Percentiles rank a stretch among this genome's conserved stretches.
phyloP scores from a whole-genome alignment of 2,113 vertebrate species.

The Anthoscopus minutus region DNA sequence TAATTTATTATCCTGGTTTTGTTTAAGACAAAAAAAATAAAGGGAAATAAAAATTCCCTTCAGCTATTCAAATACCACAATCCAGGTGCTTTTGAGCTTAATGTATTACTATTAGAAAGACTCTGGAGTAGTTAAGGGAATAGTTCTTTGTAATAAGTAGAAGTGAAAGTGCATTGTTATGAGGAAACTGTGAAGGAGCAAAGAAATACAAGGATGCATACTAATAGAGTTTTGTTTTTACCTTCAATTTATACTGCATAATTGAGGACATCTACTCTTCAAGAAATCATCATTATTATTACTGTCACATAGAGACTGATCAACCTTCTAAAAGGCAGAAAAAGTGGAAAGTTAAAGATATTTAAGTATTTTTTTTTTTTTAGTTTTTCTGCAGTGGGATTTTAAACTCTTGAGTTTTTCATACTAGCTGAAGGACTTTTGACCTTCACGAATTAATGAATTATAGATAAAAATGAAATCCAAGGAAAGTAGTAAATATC shows the following conservation, averaged over 20 bases:
- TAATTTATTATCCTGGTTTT: neutral
- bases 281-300: constrained; percentile 13
- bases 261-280: neutral
- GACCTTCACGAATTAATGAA: constrained; percentile 15
- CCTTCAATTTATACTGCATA: constrained; percentile 2
- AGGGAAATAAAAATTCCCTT: constrained; percentile 5
- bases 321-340: neutral
- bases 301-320: neutral
- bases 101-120: neutral
- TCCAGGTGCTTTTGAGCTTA: constrained; percentile 16
- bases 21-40: neutral
- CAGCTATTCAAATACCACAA: neutral
- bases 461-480: constrained; percentile 12
- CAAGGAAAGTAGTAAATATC: neutral
- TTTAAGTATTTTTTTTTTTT: neutral
- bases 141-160: neutral
- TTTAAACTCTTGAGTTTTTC: neutral
- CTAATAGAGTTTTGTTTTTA: constrained; percentile 31
- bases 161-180: neutral
- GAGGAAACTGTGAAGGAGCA: neutral
- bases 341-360: neutral
- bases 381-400: neutral
- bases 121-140: neutral
- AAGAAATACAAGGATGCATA: constrained; percentile 1
- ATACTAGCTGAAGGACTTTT: neutral